Evolutionary conservation across 2,113 vertebrate species (phyloP).

Genomic region (Thinocorus orbignyianus): DNA sequence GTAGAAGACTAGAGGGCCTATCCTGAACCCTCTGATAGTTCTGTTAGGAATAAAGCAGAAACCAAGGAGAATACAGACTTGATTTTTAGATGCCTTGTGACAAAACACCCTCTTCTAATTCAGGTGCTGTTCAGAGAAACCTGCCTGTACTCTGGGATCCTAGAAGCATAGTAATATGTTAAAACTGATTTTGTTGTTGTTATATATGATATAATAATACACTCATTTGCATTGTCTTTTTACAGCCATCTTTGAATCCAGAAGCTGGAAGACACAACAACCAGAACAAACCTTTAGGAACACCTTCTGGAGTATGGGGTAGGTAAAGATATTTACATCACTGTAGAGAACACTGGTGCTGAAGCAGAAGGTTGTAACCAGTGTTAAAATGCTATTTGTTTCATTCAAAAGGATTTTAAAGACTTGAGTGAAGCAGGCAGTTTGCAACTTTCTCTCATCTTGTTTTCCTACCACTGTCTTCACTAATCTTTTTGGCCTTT

Average conservation of each 20-base stretch:
- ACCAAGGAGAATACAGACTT: background rate
- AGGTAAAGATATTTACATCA: conserved; percentile 50
- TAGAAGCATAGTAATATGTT: background rate
- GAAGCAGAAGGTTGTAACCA: background rate
- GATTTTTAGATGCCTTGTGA: background rate
- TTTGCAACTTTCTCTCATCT: background rate
- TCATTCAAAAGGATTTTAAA: background rate
- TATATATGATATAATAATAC: rapidly evolving
- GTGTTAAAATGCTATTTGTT: background rate
- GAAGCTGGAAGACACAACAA: conserved; percentile 94
- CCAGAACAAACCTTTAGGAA: conserved; percentile 89
- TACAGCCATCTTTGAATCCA: conserved; percentile 96
- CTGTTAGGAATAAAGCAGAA: background rate
- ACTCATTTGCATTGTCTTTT: conserved; percentile 5
- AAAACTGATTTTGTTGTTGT: background rate
- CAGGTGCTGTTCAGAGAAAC: background rate
- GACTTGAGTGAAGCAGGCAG: background rate
- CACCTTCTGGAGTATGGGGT: conserved; percentile 98
- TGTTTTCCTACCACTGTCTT: background rate
- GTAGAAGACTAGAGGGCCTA: background rate
- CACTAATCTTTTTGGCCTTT: background rate
- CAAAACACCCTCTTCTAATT: background rate
- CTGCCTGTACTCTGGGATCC: background rate
- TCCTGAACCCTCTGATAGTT: background rate
- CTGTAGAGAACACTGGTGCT: background rate